Evolutionary conservation across 2,113 vertebrate genomes (phyloP), one percentile per base, ranked within the genome.

Genomic region (Nothoprocta perdicaria): DNA sequence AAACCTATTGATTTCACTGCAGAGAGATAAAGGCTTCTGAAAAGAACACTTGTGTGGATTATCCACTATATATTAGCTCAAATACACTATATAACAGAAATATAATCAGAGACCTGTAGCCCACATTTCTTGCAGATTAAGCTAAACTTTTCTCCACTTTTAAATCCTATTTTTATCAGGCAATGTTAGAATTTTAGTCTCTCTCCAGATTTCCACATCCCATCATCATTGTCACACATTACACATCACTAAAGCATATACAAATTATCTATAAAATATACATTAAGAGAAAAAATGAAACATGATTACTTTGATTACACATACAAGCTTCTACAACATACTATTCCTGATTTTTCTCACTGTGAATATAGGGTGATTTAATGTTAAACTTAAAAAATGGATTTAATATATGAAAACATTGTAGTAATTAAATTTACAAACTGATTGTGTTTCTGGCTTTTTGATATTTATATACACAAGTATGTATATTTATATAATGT

Each of bases 41-140:
- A 97, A 96, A 96, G 81, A 95, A 46, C 43, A 91, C 75, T 96
- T 97, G 92, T 62, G 82, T 91, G 88, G 84, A 94, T 97, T 97
- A 97, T 96, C 81, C 87, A 96, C 97, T 95, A 92, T 86, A 50
- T 29, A 93, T 48, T 77, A 95, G 43, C 84, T 95, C 86, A 95
- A 92, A 96, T 80, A 95, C 75, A 80, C 94, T 95, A 96, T 95
- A 85, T 95, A 92, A 61, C 17, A 91, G 79, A 80, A 95, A 96
- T 86, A 94, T 66, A 96, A 96, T 96, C 76, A 53, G 94, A 93
- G 84, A 89, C 63, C 83, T 95, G 76, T 52, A 93, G 78, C 57
- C 45, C 58, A 86, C 93, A 78, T 93, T 94, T 79, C 58, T 96
- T 95, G n/a, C 71, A 90, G 69, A 94, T 95, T 94, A 94, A 93